Percentiles rank a stretch among this genome's conserved stretches.
phyloP scores from a whole-genome alignment of 2,113 vertebrate genomes.

The Kryptolebias marmoratus region DNA sequence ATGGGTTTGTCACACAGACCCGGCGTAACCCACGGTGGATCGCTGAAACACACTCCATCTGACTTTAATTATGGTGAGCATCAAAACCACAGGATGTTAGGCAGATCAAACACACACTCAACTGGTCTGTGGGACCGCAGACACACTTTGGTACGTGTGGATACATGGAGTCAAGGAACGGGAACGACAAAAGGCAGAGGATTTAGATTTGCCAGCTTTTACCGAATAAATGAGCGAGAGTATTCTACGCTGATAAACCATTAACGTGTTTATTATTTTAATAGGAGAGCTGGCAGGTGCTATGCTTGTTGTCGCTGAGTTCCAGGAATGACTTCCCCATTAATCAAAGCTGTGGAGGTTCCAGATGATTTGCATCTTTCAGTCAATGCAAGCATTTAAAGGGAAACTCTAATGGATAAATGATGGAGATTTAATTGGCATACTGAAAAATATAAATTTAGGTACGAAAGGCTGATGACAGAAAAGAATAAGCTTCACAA shows the following conservation, averaged over 20 bases:
- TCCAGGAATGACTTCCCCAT: conserved; percentile 14
- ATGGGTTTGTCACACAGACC: conserved; percentile 52
- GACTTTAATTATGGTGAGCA: conserved; percentile 50
- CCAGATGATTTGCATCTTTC: conserved; percentile 7
- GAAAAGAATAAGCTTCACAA: background rate
- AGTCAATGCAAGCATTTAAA: background rate
- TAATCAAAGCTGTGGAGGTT: conserved; percentile 3
- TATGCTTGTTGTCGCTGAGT: background rate
- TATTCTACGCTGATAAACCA: conserved; percentile 23
- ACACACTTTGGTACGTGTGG: conserved; percentile 11
- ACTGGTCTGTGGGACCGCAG: conserved; percentile 7
- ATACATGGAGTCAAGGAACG: conserved; percentile 11
- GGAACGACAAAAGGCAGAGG: background rate
- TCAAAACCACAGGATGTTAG: conserved; percentile 47
- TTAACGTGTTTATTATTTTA: conserved; percentile 11
- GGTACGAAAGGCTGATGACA: conserved; percentile 3
- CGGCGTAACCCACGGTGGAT: conserved; percentile 38
- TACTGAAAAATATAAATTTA: background rate
- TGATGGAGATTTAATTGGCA: background rate
- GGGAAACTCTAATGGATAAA: background rate
- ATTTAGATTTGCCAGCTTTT: conserved; percentile 7
- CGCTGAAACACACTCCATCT: conserved; percentile 42
- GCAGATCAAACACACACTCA: conserved; percentile 34
- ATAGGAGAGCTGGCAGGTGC: background rate
- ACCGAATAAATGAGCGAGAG: background rate